Evolutionary conservation across 2,113 vertebrate genomes (phyloP).

Genomic region (Chlamydotis undulata): DNA sequence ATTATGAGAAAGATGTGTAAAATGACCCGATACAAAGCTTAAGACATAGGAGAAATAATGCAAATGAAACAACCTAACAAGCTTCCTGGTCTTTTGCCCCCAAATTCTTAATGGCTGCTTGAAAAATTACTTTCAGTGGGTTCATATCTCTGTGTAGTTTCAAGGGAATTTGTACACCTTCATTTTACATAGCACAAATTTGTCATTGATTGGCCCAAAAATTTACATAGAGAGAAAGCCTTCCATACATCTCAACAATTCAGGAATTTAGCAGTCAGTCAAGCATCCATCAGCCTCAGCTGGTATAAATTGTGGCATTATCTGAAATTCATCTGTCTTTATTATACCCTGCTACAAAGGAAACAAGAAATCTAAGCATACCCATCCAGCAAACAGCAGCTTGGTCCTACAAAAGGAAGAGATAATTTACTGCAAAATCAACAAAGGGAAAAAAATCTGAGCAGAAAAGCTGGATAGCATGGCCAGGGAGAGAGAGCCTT

Average conservation of each 20-base stretch:
- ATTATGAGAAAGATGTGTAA: not conserved
- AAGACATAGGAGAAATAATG: not conserved
- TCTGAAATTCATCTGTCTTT: slow-evolving; percentile 69
- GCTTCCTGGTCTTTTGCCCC: not conserved
- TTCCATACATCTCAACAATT: slow-evolving; percentile 33
- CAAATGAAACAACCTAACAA: not conserved
- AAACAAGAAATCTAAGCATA: slow-evolving; percentile 51
- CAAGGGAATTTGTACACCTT: slow-evolving; percentile 23
- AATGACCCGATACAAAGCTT: not conserved
- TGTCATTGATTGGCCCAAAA: slow-evolving; percentile 25
- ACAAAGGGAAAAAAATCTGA: slow-evolving; percentile 57
- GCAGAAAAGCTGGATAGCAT: slow-evolving; percentile 35
- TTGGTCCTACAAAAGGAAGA: slow-evolving; percentile 56
- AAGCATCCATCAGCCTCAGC: slow-evolving; percentile 64
- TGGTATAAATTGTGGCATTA: slow-evolving; percentile 50
- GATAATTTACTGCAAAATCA: slow-evolving; percentile 67
- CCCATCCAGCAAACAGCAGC: slow-evolving; percentile 69
- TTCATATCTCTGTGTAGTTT: not conserved
- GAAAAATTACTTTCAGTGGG: not conserved
- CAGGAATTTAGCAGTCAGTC: slow-evolving; percentile 40
- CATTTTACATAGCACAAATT: slow-evolving; percentile 1
- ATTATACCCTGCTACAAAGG: slow-evolving; percentile 65
- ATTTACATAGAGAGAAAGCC: slow-evolving; percentile 55
- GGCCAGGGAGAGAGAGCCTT: slow-evolving; percentile 29
- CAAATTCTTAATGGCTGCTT: not conserved